Conservation (phyloP, 1,140 invertebrate genomes). For the Drosophila tsacasi region DNA sequence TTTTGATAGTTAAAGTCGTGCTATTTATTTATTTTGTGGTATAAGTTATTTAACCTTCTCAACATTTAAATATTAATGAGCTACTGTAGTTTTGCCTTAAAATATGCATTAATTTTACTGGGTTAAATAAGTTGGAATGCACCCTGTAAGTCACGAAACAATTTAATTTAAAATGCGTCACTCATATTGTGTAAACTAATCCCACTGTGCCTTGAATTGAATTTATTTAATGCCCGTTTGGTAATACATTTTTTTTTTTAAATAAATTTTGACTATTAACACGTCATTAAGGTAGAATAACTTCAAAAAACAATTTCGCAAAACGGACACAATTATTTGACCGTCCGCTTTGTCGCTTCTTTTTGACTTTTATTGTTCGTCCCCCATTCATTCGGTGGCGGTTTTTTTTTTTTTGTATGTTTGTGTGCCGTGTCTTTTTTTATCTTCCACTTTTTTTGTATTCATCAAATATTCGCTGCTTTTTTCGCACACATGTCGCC, state of each 20-base stretch:
- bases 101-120: neutral
- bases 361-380: slow-evolving; percentile 67
- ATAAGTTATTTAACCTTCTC: too few species aligned
- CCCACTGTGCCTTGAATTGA: neutral
- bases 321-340: slow-evolving; percentile 49
- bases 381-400: slow-evolving; percentile 75
- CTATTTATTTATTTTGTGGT: too few species aligned
- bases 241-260: slow-evolving; percentile 2
- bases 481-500: slow-evolving; percentile 75
- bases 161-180: neutral
- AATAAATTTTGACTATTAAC: slow-evolving; percentile 8
- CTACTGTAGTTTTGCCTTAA: too few species aligned
- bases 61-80: too few species aligned
- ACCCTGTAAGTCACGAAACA: neutral
- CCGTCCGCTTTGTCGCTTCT: slow-evolving; percentile 39
- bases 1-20: too few species aligned
- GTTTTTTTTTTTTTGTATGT: slow-evolving; percentile 43
- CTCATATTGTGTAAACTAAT: neutral
- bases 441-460: slow-evolving; percentile 56
- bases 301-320: slow-evolving; percentile 19
- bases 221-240: neutral
- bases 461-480: slow-evolving; percentile 57
- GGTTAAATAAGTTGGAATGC: neutral
- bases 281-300: slow-evolving; percentile 24
- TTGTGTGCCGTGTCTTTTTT: slow-evolving; percentile 69